Evolutionary conservation across 2,888 invertebrate species (phyloP).

Genomic region (Chironomus riparius): DNA sequence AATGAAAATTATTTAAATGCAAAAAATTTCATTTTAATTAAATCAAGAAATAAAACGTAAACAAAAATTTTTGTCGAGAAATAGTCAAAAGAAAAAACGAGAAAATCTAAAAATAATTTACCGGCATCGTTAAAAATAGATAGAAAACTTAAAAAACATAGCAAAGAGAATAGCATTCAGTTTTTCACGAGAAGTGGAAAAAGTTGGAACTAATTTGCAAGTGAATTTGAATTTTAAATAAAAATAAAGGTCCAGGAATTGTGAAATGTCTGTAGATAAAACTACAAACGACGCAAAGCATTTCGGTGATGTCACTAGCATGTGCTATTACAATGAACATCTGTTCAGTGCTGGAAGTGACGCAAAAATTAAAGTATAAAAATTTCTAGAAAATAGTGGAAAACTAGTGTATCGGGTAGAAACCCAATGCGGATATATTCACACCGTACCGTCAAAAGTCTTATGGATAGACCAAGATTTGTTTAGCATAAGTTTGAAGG

Average conservation of each 20-base stretch:
- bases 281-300: slow-evolving; percentile 33
- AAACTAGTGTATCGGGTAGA: too few species aligned
- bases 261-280: slow-evolving; percentile 33
- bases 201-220: background rate
- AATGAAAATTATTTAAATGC: too few species aligned
- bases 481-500: too few species aligned
- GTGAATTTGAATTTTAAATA: background rate
- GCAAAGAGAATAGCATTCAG: background rate
- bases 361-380: slow-evolving; percentile 40
- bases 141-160: background rate
- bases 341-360: slow-evolving; percentile 42
- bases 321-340: slow-evolving; percentile 35
- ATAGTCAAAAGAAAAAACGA: background rate
- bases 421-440: too few species aligned
- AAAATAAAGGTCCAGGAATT: background rate
- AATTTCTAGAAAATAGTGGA: too few species aligned
- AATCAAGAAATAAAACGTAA: too few species aligned
- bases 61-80: too few species aligned
- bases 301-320: slow-evolving; percentile 39
- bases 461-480: too few species aligned
- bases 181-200: background rate
- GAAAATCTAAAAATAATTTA: slow-evolving; percentile 4
- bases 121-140: background rate
- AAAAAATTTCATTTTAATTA: too few species aligned
- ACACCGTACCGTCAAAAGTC: too few species aligned